These are phyloP conservation scores for Taeniopygia guttata DNA, from an alignment of 2,797 vertebrate species.

Conservation along the genomic window DNA sequence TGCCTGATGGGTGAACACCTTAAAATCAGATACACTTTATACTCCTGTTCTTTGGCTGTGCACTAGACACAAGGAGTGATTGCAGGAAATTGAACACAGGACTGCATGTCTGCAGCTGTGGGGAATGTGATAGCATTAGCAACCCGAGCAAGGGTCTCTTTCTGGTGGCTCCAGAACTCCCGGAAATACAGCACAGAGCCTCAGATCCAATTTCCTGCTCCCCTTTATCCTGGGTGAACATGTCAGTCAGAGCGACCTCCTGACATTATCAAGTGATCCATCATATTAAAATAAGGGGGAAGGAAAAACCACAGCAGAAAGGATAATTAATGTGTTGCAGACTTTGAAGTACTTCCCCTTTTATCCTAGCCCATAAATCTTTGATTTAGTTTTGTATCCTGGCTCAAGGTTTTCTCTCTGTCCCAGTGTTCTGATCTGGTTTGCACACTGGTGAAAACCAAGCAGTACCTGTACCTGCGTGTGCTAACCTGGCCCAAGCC, in stretches of 20 bases:
- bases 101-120: background rate
- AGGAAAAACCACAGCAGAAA: slow-evolving; percentile 3
- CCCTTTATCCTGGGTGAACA: slow-evolving; percentile 16
- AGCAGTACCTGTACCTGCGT: rapidly evolving
- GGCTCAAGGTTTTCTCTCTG: background rate
- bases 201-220: slow-evolving; percentile 63
- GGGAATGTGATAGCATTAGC: background rate
- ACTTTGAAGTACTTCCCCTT: slow-evolving; percentile 45
- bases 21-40: slow-evolving; percentile 46
- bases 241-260: background rate
- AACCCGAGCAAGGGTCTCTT: background rate
- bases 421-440: background rate
- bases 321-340: slow-evolving; percentile 33
- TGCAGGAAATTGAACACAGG: slow-evolving; percentile 61
- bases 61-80: background rate
- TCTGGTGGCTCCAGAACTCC: slow-evolving; percentile 16
- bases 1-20: background rate
- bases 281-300: slow-evolving; percentile 54
- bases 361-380: slow-evolving; percentile 32
- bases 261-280: slow-evolving; percentile 38
- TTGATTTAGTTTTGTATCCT: background rate
- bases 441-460: background rate
- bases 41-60: background rate
- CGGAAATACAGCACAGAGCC: background rate
- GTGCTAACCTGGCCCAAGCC: background rate